These are phyloP conservation scores for Pomatostomus ruficeps DNA, from an alignment of 2,113 vertebrate species.

Conservation along the genomic window DNA sequence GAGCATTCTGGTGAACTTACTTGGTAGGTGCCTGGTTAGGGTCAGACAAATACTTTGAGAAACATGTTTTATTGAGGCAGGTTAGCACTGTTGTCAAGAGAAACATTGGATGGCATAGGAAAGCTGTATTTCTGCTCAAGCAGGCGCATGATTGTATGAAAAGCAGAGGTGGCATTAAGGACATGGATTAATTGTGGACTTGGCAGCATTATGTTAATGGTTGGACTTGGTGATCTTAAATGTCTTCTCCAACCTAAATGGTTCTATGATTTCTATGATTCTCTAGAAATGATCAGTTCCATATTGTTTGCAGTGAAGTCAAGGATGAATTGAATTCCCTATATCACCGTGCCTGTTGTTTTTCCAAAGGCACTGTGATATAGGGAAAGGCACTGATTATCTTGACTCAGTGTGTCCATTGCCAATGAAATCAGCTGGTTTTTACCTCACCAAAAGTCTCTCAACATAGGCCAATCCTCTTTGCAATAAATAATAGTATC, in stretches of 20 bases:
- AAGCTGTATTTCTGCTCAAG: not conserved
- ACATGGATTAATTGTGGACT: not conserved
- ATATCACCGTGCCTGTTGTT: not conserved
- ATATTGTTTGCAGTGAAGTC: not conserved
- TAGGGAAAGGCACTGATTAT: not conserved
- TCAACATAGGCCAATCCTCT: not conserved
- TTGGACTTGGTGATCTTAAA: not conserved
- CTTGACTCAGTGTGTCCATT: not conserved
- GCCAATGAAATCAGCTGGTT: not conserved
- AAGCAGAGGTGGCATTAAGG: not conserved
- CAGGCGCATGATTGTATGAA: not conserved
- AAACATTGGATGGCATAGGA: not conserved
- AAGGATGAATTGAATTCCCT: not conserved
- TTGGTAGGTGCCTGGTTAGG: not conserved
- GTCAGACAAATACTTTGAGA: not conserved
- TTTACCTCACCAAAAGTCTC: not conserved
- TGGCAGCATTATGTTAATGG: not conserved
- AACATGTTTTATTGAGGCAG: not conserved
- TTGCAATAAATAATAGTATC: not conserved
- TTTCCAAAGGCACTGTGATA: not conserved
- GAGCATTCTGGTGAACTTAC: not conserved
- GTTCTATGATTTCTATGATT: not conserved
- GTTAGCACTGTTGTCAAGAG: not conserved
- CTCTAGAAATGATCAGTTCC: not conserved
- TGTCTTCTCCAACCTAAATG: not conserved